Base-by-base conservation (phyloP, 2,888 invertebrate genomes). In the Scelioninae gen. 1 region DNA sequence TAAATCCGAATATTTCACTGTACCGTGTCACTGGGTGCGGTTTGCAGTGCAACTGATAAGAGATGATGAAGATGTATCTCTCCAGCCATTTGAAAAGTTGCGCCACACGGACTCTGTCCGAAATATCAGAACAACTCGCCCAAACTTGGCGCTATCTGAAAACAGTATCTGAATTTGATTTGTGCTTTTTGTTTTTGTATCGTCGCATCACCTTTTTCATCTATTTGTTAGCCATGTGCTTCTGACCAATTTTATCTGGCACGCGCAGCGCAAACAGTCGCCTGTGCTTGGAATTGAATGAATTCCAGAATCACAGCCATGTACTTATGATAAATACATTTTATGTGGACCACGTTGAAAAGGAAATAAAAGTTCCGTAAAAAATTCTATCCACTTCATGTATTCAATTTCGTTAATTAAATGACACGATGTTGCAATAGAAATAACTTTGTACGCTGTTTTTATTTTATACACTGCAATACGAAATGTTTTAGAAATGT, bases 31-130 rank as follows among this genome's bases (percentile, higher is more conserved):
- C 43, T 47, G 58, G 38, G 40, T 43, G 68, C n/a, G n/a, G 74
- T 75, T 75, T 71, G 53, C 55, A 38, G 53, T 23, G 38, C 9
- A 32, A 49, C 75, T 75, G 81, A 81, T 81, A 81, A 81, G 71
- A 71, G 76, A 81, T 81, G 81, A 81, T 81, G 76, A 76, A 81
- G 76, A 81, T 81, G 81, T 71, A 81, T 76, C 76, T 76, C 55
- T 51, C 72, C 51, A 60, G 66, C 56, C 9, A 58, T 60, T 53
- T 34, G 34, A 58, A 81, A 81, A 81, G 71, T 81, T 75, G 71
- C 66, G 65, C 58, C 68, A 23, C 66, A 58, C 49, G 53, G 32
- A 38, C 38, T 31, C 51, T 66, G 79, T 32, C 66, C 53, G n/a
- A 69, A 68, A 74, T 80, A 80, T 62, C 31, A 68, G 68, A 62